These are phyloP conservation scores for Salvelinus sp. DNA, from an alignment of 2,113 vertebrate genomes.

Conservation along the genomic window DNA sequence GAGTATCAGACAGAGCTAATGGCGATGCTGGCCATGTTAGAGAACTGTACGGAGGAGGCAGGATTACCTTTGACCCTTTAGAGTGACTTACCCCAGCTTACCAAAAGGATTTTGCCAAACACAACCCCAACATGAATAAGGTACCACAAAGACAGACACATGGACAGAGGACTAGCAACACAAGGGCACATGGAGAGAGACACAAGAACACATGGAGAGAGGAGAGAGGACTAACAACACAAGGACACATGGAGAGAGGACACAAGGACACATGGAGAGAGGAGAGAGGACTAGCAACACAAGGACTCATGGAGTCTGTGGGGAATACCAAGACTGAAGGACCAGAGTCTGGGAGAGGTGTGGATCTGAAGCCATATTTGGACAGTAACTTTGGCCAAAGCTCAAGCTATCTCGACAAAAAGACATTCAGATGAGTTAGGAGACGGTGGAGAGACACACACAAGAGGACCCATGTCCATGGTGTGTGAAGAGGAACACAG, in stretches of 20 bases:
- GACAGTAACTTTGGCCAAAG: not conserved
- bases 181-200: too few relatives aligned
- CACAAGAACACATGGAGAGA: constrained; percentile 22
- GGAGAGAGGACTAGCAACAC: too few relatives aligned
- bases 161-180: constrained; percentile 9
- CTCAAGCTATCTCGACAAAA: not conserved
- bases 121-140: not conserved
- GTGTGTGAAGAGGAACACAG: not conserved
- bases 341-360: not conserved
- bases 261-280: too few relatives aligned
- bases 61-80: constrained; percentile 54
- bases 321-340: constrained; percentile 10
- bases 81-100: constrained; percentile 37
- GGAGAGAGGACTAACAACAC: not conserved
- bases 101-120: constrained; percentile 55
- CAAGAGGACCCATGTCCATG: not conserved
- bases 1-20: constrained; percentile 59
- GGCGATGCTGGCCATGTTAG: constrained; percentile 64
- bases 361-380: not conserved
- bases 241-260: too few relatives aligned
- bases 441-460: constrained; percentile 5
- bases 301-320: not conserved
- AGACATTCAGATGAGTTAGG: constrained; percentile 3
- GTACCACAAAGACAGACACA: constrained; percentile 22
- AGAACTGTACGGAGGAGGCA: constrained; percentile 58